Evolutionary conservation across 2,113 vertebrate genomes (phyloP).

Genomic region (Pelusios castaneus): DNA sequence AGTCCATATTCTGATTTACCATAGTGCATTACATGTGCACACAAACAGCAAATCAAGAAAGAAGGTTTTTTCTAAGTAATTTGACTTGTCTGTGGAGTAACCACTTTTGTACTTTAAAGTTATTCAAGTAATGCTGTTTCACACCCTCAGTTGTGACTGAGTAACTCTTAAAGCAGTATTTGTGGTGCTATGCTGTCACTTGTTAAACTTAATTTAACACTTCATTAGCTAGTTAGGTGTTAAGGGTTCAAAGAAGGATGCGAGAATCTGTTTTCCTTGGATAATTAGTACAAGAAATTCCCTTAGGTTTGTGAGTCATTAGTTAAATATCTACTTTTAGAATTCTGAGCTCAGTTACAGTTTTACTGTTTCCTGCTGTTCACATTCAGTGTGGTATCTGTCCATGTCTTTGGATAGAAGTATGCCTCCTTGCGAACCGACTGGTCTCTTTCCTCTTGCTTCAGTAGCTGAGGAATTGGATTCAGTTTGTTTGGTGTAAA

Average conservation of each 20-base stretch:
- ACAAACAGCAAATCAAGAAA: neutral
- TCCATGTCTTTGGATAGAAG: neutral
- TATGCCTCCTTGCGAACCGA: neutral
- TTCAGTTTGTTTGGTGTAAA: neutral
- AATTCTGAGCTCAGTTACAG: conserved; percentile 32
- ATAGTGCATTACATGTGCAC: neutral
- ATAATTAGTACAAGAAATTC: conserved; percentile 59
- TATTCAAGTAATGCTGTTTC: conserved; percentile 44
- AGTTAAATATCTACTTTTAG: conserved; percentile 63
- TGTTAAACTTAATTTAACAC: conserved; percentile 68
- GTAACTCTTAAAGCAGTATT: conserved; percentile 44
- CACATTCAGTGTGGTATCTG: neutral
- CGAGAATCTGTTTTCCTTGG: conserved; percentile 47
- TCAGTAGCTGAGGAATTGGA: neutral
- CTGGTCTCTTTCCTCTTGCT: neutral
- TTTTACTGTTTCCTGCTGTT: conserved; percentile 37
- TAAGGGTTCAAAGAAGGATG: conserved; percentile 56
- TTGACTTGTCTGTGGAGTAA: neutral
- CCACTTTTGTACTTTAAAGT: neutral
- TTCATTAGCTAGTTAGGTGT: conserved; percentile 68
- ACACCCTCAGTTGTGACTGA: conserved; percentile 14
- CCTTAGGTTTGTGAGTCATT: conserved; percentile 44
- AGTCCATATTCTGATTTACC: neutral
- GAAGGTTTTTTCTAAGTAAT: neutral
- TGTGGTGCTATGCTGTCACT: conserved; percentile 12